A percentile compares a stretch with the other conserved stretches of the same genome.
These are phyloP conservation scores for Philaethria dido DNA, from an alignment of 2,888 invertebrate species.

Conservation along the genomic window DNA sequence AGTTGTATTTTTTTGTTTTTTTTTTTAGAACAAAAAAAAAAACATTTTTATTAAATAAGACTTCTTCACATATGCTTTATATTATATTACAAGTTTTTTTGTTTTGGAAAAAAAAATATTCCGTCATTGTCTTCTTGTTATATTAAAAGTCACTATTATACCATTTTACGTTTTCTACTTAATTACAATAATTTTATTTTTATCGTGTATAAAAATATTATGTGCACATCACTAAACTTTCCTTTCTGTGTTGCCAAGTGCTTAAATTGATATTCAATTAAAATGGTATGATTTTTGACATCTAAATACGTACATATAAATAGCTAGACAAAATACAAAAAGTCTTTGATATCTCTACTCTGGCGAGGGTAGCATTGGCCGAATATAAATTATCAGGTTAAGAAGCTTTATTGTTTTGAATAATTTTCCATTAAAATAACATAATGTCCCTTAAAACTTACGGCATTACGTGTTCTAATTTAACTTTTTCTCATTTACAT, in stretches of 20 bases:
- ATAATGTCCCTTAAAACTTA: constrained; percentile 1
- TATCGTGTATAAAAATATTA: background rate
- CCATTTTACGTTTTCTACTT: too few relatives aligned
- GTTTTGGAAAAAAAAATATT: too few relatives aligned
- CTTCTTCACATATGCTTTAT: too few relatives aligned
- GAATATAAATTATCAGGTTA: constrained; percentile 41
- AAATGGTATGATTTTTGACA: constrained; percentile 48
- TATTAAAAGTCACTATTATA: too few relatives aligned
- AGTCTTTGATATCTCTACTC: constrained; percentile 42
- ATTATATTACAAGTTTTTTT: too few relatives aligned
- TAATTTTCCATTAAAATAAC: constrained; percentile 15
- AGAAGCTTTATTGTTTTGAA: constrained; percentile 41
- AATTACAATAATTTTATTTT: background rate
- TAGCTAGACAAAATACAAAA: constrained; percentile 25
- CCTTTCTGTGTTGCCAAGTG: constrained; percentile 55
- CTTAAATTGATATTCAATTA: constrained; percentile 53
- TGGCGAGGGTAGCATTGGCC: constrained; percentile 44
- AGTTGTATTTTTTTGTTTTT: too few relatives aligned
- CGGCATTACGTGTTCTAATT: constrained; percentile 21
- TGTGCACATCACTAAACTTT: constrained; percentile 46
- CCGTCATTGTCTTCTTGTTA: too few relatives aligned
- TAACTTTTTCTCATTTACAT: constrained; percentile 24
- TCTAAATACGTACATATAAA: constrained; percentile 37
- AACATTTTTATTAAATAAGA: too few relatives aligned
- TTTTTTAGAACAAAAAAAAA: too few relatives aligned